Base-by-base conservation (phyloP, 1,140 invertebrate species). In the Homalodisca vitripennis region DNA sequence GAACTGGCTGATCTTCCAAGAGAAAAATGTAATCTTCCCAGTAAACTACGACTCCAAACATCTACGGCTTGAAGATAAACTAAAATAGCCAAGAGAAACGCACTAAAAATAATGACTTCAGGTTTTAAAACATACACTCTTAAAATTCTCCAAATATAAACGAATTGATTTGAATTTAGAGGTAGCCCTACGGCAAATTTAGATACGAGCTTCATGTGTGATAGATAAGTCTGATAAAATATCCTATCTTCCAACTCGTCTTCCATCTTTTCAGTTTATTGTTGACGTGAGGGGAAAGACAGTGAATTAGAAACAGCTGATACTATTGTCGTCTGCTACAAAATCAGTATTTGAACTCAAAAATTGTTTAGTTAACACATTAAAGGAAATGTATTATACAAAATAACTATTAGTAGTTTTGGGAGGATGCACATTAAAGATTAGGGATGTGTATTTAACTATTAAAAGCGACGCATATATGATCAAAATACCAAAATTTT, bases 201-300 rank as follows among this genome's bases (percentile, higher is more conserved):
- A 14, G 91, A 92, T 72, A 93, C 79, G 67, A 93, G 83, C 85
- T 92, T 92, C 85, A 92, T 88, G 77, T 92, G 89, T 66, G 91
- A 89, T 71, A 91, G 76, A 80, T 92, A 93, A 48, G 90, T 90
- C 79, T 93, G 91, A 80, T 92, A 91, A 72, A 93, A 83, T 74
- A 93, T 87, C 84, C 87, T 88, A 76, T 93, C 92, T 82, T 94
- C 92, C 76, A 93, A 82, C 84, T 92, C 90, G 86, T 94, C 92
- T 86, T 94, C 92, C 92, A 94, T 94, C 26, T 62, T 68, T 41
- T 51, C n/a, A n/a, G n/a, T n/a, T n/a, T n/a, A n/a, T n/a, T 41
- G 34, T 41, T 41, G 34, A 41, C 34, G 34, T 41, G 17, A 41
- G 17, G 6, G n/a, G n/a, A n/a, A n/a, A n/a, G n/a, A n/a, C n/a